Evolutionary conservation across 2,888 invertebrate genomes (phyloP).

Genomic region (Lagria hirta): DNA sequence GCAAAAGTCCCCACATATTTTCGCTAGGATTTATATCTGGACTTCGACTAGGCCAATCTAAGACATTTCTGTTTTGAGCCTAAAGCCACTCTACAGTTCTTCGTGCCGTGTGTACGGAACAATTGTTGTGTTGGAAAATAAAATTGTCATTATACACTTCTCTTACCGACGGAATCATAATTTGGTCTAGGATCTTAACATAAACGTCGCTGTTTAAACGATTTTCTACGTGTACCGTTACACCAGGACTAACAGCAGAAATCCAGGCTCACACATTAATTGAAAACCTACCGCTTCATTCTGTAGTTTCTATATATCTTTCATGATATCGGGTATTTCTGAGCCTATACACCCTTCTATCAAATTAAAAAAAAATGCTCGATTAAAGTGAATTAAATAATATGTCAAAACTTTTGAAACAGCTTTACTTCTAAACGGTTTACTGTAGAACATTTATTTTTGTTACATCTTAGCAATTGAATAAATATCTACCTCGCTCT

Average conservation of each 20-base stretch:
- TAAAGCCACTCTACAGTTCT: conserved; percentile 1
- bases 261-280: too few species aligned
- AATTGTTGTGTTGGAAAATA: conserved; percentile 3
- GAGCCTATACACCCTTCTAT: conserved; percentile 2
- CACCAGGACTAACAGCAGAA: conserved; percentile 3
- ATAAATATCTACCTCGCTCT: too few species aligned
- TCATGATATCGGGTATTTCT: conserved; percentile 6
- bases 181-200: conserved; percentile 3
- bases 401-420: too few species aligned
- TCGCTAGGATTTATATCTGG: conserved; percentile 2
- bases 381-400: too few species aligned
- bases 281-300: conserved; percentile 5
- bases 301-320: conserved; percentile 1
- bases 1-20: conserved; percentile 3
- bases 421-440: too few species aligned
- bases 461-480: too few species aligned
- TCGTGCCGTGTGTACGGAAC: conserved; percentile 1
- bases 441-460: too few species aligned
- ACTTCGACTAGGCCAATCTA: conserved; percentile 5
- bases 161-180: conserved; percentile 6
- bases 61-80: conserved; percentile 1
- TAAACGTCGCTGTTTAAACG: conserved; percentile 1
- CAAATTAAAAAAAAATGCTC: too few species aligned
- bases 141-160: conserved; percentile 4
- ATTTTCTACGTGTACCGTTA: conserved; percentile 1